Conservation (phyloP, 2,888 invertebrate species). For the Raillietiella orientalis region DNA sequence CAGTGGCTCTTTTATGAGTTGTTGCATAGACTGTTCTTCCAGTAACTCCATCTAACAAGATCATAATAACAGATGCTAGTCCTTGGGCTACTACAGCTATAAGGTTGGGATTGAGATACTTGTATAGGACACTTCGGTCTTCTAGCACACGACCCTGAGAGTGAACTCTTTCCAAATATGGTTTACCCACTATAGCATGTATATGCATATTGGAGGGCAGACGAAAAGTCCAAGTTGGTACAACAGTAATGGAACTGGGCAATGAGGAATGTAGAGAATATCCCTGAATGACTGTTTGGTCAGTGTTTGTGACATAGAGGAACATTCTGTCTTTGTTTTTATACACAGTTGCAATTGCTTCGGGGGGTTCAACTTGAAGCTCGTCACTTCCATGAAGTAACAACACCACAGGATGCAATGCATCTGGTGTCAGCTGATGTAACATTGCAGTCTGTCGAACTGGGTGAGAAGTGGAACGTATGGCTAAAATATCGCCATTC, state of each 20-base stretch:
- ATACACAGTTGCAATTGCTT: conserved; percentile 38
- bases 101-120: conserved; percentile 91
- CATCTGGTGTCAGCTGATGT: too few species aligned
- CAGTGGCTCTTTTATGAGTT: conserved; percentile 47
- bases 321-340: conserved; percentile 34
- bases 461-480: conserved; percentile 8
- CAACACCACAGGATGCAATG: too few species aligned
- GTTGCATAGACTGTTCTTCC: conserved; percentile 57
- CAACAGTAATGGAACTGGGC: too few species aligned
- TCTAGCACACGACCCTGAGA: conserved; percentile 79
- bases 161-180: conserved; percentile 40
- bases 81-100: conserved; percentile 51
- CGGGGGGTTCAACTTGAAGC: conserved; percentile 23
- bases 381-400: too few species aligned
- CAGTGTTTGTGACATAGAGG: conserved; percentile 13
- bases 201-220: conserved; percentile 1
- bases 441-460: too few species aligned
- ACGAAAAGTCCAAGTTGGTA: conserved; percentile 5
- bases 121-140: conserved; percentile 88
- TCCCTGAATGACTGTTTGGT: not conserved
- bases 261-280: not conserved
- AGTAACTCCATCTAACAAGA: conserved; percentile 62
- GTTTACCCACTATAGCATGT: conserved; percentile 15
- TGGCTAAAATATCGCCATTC: conserved; percentile 23
- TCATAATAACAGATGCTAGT: conserved; percentile 41